Evolutionary conservation across 2,888 invertebrate genomes (phyloP), one percentile per base, ranked within the genome.

Genomic region (Tetragonula carbonaria): DNA sequence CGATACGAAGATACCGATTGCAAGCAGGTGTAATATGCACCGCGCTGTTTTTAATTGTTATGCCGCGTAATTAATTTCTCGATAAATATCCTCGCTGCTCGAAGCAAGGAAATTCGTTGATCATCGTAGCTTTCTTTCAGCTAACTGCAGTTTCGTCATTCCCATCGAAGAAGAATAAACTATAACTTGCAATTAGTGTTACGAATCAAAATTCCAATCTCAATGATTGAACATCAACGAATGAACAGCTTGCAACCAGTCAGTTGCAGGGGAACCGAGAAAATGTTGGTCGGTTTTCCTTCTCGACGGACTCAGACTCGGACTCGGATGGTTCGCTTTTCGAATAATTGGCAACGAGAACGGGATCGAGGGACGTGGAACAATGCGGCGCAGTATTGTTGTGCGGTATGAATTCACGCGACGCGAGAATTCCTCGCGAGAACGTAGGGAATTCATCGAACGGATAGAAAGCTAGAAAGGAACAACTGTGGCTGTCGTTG

Each of bases 381-480:
- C 84, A 88, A 84, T 84, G 82, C 76, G 84, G 74, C 72, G 55
- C 55, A 55, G 80, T 82, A 84, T 86, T 88, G 88, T 88, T 33
- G 84, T 66, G 88, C 88, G 86, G 83, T 78, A 88, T 86, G 81
- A 86, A 84, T 84, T 88, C 86, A 80, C 63, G 45, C 71, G 71
- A 57, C 66, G 59, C 65, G 51, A 65, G 82, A 77, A 28, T 28
- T 28, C 28, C 28, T 28, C 28, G 28, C 28, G 28, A 28, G 28
- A 80, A 86, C 86, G 70, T 38, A 79, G 82, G 72, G 84, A 86
- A 88, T 88, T 86, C 88, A 84, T 80, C 86, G 88, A 86, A 88
- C 76, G 55, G 83, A 75, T 84, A 86, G 87, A 88, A 85, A 87
- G 82, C 85, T 80, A 65, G 83, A 77, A 76, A 45, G 45, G 81